phyloP scores from a whole-genome alignment of 2,113 vertebrate genomes.

The Dolichotis patagonum region DNA sequence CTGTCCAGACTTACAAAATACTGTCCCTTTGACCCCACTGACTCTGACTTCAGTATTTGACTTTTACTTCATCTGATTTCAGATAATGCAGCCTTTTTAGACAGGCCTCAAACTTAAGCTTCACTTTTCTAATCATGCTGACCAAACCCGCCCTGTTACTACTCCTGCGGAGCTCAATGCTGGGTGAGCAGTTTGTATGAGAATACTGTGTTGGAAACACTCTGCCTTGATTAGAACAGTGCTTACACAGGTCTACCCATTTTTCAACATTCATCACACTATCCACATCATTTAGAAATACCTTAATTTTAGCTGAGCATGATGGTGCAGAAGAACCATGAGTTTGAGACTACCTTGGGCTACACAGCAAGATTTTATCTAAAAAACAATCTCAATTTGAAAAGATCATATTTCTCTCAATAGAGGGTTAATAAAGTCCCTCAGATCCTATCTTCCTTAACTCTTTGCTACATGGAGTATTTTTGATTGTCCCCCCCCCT shows the following conservation, averaged over 20 bases:
- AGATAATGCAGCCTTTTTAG: not conserved
- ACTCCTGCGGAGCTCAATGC: fast-evolving
- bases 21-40: not conserved
- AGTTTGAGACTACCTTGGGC: not conserved
- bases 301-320: not conserved
- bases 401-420: not conserved
- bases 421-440: not conserved
- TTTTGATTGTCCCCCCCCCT: not conserved
- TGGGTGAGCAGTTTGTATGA: not conserved
- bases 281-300: not conserved
- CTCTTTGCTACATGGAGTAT: not conserved
- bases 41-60: not conserved
- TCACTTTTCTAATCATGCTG: not conserved
- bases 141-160: not conserved
- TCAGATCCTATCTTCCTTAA: not conserved
- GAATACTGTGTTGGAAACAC: not conserved
- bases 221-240: fast-evolving
- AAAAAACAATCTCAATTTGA: not conserved
- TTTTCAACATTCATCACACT: not conserved
- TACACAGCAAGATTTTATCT: not conserved
- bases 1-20: slow-evolving; percentile 51
- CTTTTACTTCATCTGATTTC: slow-evolving; percentile 36
- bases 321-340: not conserved
- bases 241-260: not conserved
- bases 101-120: not conserved